Evolutionary conservation across 2,113 vertebrate genomes (phyloP).

Genomic region (Orthochromis indermauri): DNA sequence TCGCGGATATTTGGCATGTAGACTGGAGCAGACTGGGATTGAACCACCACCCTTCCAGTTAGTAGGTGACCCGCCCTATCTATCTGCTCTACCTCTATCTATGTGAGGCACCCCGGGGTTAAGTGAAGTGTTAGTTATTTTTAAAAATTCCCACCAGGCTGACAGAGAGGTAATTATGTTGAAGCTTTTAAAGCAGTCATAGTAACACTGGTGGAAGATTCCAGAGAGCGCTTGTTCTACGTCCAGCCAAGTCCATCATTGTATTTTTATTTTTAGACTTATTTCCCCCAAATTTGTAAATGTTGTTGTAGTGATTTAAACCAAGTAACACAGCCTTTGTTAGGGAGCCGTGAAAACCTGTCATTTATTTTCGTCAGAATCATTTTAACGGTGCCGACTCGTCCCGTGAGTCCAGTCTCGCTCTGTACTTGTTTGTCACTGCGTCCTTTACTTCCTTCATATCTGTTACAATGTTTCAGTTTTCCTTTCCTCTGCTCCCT

Average conservation of each 20-base stretch:
- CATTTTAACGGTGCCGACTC: background rate
- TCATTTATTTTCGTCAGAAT: background rate
- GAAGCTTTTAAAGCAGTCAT: background rate
- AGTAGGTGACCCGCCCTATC: background rate
- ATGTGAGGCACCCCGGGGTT: background rate
- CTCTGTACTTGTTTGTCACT: background rate
- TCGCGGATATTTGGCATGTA: background rate
- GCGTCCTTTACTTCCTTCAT: background rate
- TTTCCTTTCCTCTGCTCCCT: background rate
- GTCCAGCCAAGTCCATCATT: background rate
- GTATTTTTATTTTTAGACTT: background rate
- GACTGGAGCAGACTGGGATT: background rate
- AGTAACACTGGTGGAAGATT: background rate
- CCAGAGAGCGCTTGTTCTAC: background rate
- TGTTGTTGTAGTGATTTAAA: background rate
- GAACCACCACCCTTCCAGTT: background rate
- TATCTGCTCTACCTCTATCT: background rate
- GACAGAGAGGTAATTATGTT: background rate
- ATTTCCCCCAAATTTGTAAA: background rate
- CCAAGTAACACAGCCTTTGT: background rate
- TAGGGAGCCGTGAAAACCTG: background rate
- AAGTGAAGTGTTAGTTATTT: background rate
- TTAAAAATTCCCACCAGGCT: background rate
- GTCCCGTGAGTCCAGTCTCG: background rate
- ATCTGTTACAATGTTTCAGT: background rate